Conservation (phyloP, 2,888 invertebrate species). For the Pocota personata region DNA sequence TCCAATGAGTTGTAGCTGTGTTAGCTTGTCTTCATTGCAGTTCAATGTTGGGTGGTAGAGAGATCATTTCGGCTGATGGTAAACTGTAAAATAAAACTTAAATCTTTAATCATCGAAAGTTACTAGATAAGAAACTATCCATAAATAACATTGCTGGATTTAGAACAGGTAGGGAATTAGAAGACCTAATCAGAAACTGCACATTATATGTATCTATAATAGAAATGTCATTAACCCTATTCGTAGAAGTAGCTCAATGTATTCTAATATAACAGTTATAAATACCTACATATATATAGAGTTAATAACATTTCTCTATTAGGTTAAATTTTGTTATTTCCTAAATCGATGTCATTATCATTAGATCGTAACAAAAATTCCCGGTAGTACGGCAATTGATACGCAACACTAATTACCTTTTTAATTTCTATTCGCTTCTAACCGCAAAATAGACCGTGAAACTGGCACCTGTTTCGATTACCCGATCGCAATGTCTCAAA, state of each 20-base stretch:
- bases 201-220: no score
- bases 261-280: background rate
- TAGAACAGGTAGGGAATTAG: no score
- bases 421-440: slow-evolving; percentile 48
- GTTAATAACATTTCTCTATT: background rate
- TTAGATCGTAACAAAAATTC: background rate
- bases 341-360: slow-evolving; percentile 28
- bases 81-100: no score
- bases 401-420: slow-evolving; percentile 56
- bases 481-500: slow-evolving; percentile 8
- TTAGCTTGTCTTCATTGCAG: no score
- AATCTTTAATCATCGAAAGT: no score
- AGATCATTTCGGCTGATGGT: no score
- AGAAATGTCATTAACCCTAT: background rate
- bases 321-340: background rate
- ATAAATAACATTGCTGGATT: no score
- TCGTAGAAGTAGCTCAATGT: background rate
- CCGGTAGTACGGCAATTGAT: slow-evolving; percentile 43
- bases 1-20: no score
- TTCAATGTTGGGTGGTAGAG: no score
- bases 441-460: slow-evolving; percentile 63
- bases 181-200: no score
- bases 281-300: background rate
- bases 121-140: no score
- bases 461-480: slow-evolving; percentile 31